Base-by-base conservation (phyloP, 2,888 invertebrate genomes). In the Eupithecia dodoneata region DNA sequence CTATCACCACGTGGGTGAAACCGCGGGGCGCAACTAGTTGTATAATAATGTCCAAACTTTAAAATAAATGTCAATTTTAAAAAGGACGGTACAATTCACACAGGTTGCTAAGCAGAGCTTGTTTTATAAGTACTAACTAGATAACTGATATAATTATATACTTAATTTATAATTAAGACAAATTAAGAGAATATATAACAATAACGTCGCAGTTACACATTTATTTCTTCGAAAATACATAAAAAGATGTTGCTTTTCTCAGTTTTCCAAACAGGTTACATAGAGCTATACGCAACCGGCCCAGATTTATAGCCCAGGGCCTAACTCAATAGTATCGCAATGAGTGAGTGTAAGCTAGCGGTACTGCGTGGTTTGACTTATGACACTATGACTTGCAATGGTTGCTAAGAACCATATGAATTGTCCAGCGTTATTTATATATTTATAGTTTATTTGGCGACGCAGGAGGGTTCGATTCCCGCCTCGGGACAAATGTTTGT, bases 311-410 rank as follows among this genome's bases (percentile, higher is more conserved):
- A 69, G 67, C 76, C 71, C 13, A 42, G 63, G 76, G 73, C 84
- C 82, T 86, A 86, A 86, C 85, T 84, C 84, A 80, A 79, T 81
- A 83, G 78, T 82, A 84, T 83, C 75, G 80, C 80, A 83, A 84
- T 80, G 79, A 71, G 82, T 83, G 82, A 79, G 82, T 80, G 73
- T 45, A 79, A 80, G 81, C 78, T 83, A 86, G 82, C 84, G 81
- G 67, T 42, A 41, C 67, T 41, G 13, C 13, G 42, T 42, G 44
- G 44, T 67, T 44, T 67, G 42, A 44, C 44, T 44, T 42, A 15
- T 41, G 42, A 67, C 15, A 41, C 67, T 9, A 15, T 67, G 66
- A 42, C 30, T 63, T 63, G 10, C 4, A 59, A 59, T 59, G 55
- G n/a, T 18, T 59, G 55, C 55, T 55, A 9, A 59, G 55, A 59